Base-by-base conservation (phyloP, 64 coral and sea anemone genomes). In the Montipora efflorescens region DNA sequence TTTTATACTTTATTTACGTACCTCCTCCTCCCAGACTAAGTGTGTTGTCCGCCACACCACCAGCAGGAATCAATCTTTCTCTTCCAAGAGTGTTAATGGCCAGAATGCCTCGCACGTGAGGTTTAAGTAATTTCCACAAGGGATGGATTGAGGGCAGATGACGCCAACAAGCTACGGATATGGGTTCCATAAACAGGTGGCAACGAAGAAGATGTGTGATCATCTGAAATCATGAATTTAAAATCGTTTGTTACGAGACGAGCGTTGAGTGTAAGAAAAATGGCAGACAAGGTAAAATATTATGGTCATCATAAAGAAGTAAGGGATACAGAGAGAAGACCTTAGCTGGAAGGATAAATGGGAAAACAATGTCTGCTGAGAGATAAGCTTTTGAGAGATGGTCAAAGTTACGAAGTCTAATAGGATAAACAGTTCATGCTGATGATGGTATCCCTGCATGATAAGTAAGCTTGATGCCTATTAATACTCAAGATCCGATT, bases 121-220 rank as follows among this genome's bases (percentile, higher is more conserved):
- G 94, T 57, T 93, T 89, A 6, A 98, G 70, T 4, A 98, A 82
- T 48, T 95, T 95, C 74, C 92, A 95, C 14, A 98, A 43, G 68
- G 96, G 96, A 58, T 98, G 96, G 94, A 98, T 79, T 0, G 96
- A 95, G 36, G 96, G 96, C 8, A 98, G 80, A 10, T 93, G 70
- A 23, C 96, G 59, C 90, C 96, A 90, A 14, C 90, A 43, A 1
- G 96, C 90, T 25, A 98, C 86, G 12, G 96, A 87, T 55, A 98
- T 87, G 4, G 88, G 83, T 51, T 98, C 96, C 90, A 95, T 98
- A 19, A 92, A 73, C 2, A 98, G 76, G 82, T 98, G 96, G 7
- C 93, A 95, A 5, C 79, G 67, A 59, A 98, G 78, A 61, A 98
- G 84, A 77, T 93, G 96, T 57, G 79, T 74, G 76, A 92, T 80